Base-by-base conservation (phyloP, 2,113 vertebrate genomes). In the Raja brachyura region DNA sequence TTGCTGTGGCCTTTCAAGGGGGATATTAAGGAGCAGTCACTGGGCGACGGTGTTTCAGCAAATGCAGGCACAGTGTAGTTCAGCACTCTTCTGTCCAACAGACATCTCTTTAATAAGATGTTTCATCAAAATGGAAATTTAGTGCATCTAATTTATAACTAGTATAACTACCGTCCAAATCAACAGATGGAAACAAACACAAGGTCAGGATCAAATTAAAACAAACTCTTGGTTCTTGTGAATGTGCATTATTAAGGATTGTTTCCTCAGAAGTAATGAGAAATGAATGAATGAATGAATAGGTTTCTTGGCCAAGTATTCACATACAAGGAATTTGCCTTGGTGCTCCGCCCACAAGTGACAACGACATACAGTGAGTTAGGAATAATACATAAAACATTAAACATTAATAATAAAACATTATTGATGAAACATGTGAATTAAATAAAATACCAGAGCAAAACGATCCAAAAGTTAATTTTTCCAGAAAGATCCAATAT, bases 201-300 rank as follows among this genome's bases (percentile, higher is more conserved):
- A 73, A 28, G 20, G 33, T 31, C 90, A 92, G 28, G 73, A 92
- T 54, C 90, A 92, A 13, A 73, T 73, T 6, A 31, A 48, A 48
- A 68, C 14, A 48, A 92, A 54, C 33, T 54, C 2, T 22, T 90
- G 66, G 4, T 25, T 20, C 10, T 33, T 39, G 39, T 92, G 11
- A 73, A 74, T 25, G 7, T 11, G 20, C 16, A 90, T 66, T 70
- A 48, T 48, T 73, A 48, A 70, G 68, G 31, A 68, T 68, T 90
- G n/a, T 39, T 92, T 92, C 16, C 33, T 92, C 54, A 92, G 90
- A 92, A 74, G 20, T 18, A 66, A 74, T 73, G 68, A 74, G 68
- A 74, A 48, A 48, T 48, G 39, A 48, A 48, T 48, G 39, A 48
- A 48, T 48, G 39, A 48, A 48, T 48, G 39, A 48, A 48, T 48